Evolutionary conservation across 1,140 invertebrate genomes (phyloP).

Genomic region (Heliconius melpomene): DNA sequence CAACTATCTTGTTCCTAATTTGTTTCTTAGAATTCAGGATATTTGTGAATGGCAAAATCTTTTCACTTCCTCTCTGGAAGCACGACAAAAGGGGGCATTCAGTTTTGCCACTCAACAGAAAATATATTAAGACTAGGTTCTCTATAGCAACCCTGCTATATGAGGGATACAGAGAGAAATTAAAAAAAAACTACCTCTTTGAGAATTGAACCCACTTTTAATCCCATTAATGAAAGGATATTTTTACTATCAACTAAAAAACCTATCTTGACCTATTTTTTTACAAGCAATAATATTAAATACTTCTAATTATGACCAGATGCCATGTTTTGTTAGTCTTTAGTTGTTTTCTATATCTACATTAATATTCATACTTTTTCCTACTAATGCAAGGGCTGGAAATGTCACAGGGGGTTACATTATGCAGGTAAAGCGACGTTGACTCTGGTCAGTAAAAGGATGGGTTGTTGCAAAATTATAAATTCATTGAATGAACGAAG

Average conservation of each 20-base stretch:
- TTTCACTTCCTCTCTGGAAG: too few species aligned
- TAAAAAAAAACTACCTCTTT: too few species aligned
- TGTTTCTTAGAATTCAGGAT: too few species aligned
- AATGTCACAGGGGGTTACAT: neutral
- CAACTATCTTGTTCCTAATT: too few species aligned
- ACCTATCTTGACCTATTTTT: neutral
- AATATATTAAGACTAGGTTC: too few species aligned
- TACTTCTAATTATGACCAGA: neutral
- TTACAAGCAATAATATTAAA: neutral
- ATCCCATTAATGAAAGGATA: too few species aligned
- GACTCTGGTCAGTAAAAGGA: neutral
- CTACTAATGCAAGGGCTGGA: neutral
- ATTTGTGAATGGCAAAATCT: too few species aligned
- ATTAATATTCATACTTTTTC: neutral
- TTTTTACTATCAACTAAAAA: neutral
- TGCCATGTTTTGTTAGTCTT: neutral
- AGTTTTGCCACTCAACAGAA: too few species aligned
- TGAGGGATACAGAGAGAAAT: too few species aligned
- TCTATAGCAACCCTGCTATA: too few species aligned
- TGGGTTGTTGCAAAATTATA: slow-evolving; percentile 2
- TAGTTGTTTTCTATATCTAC: neutral
- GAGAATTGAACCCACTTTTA: too few species aligned
- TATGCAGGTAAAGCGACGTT: neutral
- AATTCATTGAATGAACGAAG: neutral
- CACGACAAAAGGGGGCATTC: too few species aligned